Evolutionary conservation across 2,797 vertebrate species (phyloP).

Genomic region (Gouania willdenowi): DNA sequence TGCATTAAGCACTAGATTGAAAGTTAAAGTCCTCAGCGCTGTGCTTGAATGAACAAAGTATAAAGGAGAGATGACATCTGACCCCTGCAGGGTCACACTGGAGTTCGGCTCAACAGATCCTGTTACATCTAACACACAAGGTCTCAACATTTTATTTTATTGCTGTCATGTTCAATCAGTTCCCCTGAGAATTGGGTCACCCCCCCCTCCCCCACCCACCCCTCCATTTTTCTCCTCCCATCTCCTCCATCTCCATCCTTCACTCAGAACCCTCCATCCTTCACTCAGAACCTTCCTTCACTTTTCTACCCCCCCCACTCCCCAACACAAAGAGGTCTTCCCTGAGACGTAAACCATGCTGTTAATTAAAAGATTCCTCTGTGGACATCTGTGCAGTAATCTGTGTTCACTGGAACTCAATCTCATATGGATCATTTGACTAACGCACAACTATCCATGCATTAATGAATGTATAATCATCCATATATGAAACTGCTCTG

Average conservation of each 20-base stretch:
- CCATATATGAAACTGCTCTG: constrained; percentile 60
- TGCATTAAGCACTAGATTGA: constrained; percentile 57
- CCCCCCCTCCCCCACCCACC: not conserved
- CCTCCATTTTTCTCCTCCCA: not conserved
- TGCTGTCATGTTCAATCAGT: constrained; percentile 54
- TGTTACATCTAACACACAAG: constrained; percentile 29
- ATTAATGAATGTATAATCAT: constrained; percentile 79
- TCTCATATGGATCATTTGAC: constrained; percentile 71
- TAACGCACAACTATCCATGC: constrained; percentile 74
- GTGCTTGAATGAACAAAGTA: not conserved
- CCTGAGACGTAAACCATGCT: constrained; percentile 51
- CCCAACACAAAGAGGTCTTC: constrained; percentile 39
- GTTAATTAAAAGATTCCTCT: constrained; percentile 72
- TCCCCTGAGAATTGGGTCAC: constrained; percentile 48
- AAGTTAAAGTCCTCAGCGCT: constrained; percentile 37
- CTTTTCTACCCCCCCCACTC: not conserved
- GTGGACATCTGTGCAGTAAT: constrained; percentile 63
- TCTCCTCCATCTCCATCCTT: constrained; percentile 6
- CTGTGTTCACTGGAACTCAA: constrained; percentile 44
- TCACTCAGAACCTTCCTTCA: constrained; percentile 11
- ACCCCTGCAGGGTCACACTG: constrained; percentile 25
- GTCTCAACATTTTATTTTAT: constrained; percentile 50
- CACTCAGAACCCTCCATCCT: constrained; percentile 33
- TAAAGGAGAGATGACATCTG: constrained; percentile 23
- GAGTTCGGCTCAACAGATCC: constrained; percentile 40